Evolutionary conservation across 1,140 invertebrate species (phyloP).

Genomic region (Bombus confusus): DNA sequence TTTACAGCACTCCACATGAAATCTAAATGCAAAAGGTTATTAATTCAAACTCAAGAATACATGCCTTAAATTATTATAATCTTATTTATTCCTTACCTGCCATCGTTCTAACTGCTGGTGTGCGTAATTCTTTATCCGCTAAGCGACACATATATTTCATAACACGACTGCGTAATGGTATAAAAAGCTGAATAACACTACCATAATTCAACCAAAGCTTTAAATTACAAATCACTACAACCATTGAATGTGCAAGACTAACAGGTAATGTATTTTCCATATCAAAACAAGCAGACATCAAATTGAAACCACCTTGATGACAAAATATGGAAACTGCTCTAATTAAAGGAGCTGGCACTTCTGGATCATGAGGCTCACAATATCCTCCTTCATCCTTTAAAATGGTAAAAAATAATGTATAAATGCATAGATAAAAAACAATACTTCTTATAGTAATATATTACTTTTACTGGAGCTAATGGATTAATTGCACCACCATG

Average conservation of each 20-base stretch:
- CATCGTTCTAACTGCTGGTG: constrained; percentile 94
- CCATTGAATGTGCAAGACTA: constrained; percentile 94
- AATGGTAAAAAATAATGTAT: constrained; percentile 32
- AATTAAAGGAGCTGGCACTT: constrained; percentile 94
- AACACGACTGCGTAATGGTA: constrained; percentile 92
- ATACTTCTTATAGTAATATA: not conserved
- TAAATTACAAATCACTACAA: constrained; percentile 94
- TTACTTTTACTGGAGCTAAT: constrained; percentile 79
- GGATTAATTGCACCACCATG: constrained; percentile 84
- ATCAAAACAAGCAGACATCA: constrained; percentile 93
- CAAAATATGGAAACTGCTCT: constrained; percentile 96
- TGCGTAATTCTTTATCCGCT: constrained; percentile 93
- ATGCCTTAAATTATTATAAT: not conserved
- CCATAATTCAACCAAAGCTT: constrained; percentile 97
- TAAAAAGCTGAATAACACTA: constrained; percentile 93
- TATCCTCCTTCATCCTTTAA: constrained; percentile 83
- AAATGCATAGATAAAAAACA: not conserved
- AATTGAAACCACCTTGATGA: constrained; percentile 92
- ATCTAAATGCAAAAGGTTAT: constrained; percentile 83
- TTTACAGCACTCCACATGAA: constrained; percentile 97
- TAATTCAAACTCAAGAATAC: constrained; percentile 8
- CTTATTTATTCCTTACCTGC: constrained; percentile 84
- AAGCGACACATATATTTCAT: constrained; percentile 96
- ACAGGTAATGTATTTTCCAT: constrained; percentile 90
- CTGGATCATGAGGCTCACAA: constrained; percentile 96